Percentiles rank a stretch among this genome's conserved stretches.
These are phyloP conservation scores for Drosophila jambulina DNA, from an alignment of 1,140 invertebrate genomes.

Conservation along the genomic window DNA sequence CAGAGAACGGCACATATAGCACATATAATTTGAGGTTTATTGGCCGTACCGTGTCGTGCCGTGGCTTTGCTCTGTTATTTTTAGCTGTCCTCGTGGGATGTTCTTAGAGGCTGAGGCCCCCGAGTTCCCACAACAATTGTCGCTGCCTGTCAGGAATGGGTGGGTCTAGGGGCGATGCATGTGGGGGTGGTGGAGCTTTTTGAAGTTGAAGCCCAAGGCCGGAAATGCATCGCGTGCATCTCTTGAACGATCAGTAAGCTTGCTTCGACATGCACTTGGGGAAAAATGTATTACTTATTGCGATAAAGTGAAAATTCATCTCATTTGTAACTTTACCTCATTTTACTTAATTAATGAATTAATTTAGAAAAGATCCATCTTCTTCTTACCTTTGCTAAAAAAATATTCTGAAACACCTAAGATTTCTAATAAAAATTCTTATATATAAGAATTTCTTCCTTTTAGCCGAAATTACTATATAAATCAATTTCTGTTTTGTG, in stretches of 20 bases:
- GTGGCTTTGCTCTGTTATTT: conserved; percentile 51
- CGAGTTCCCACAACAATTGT: conserved; percentile 51
- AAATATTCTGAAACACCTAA: neutral
- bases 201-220: conserved; percentile 49
- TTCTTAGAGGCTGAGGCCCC: conserved; percentile 4
- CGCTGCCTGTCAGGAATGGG: conserved; percentile 45
- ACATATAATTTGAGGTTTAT: conserved; percentile 76
- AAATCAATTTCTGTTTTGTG: conserved; percentile 59
- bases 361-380: too few species aligned
- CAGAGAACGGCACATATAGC: conserved; percentile 46
- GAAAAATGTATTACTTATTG: neutral
- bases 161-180: too few species aligned
- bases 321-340: too few species aligned
- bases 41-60: conserved; percentile 39
- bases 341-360: too few species aligned
- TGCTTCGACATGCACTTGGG: conserved; percentile 12
- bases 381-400: too few species aligned
- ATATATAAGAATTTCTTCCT: too few species aligned
- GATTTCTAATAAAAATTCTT: too few species aligned
- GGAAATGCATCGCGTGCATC: conserved; percentile 35
- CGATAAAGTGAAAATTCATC: too few species aligned
- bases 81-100: conserved; percentile 64
- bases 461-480: conserved; percentile 23
- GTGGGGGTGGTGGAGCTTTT: conserved; percentile 50
- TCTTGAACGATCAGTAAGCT: conserved; percentile 31